Conservation (phyloP, 1,140 invertebrate genomes). For the Drosophila ercepeae region DNA sequence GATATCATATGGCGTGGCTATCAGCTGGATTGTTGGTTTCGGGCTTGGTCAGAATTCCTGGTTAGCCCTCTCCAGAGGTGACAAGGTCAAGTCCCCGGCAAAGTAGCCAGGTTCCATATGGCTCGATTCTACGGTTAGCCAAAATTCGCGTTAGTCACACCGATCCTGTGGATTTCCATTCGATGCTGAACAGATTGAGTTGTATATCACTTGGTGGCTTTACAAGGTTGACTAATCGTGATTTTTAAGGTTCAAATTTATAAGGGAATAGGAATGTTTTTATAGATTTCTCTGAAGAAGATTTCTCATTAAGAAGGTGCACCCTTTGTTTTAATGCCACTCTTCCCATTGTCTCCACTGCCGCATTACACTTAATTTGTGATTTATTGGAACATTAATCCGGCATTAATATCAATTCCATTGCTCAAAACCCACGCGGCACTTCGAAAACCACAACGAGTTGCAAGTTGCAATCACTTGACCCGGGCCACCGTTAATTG, state of each 20-base stretch:
- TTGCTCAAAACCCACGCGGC: constrained; percentile 46
- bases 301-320: too few relatives aligned
- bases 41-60: constrained; percentile 17
- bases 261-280: neutral
- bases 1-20: constrained; percentile 62
- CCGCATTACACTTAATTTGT: constrained; percentile 52
- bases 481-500: constrained; percentile 63
- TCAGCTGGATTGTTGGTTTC: constrained; percentile 36
- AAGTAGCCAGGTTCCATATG: constrained; percentile 22
- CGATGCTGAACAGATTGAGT: constrained; percentile 8
- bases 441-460: constrained; percentile 2
- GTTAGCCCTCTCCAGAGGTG: constrained; percentile 49
- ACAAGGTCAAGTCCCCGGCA: constrained; percentile 54
- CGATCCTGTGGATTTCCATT: constrained; percentile 1
- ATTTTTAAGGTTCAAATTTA: neutral
- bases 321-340: too few relatives aligned
- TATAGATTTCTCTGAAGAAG: neutral
- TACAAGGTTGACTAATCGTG: neutral
- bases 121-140: constrained; percentile 48
- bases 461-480: constrained; percentile 51
- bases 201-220: neutral
- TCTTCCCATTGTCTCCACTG: constrained; percentile 4
- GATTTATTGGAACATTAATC: constrained; percentile 69
- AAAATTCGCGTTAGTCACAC: constrained; percentile 42
- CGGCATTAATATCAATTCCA: constrained; percentile 73